phyloP scores from a whole-genome alignment of 2,113 vertebrate genomes.

The Notothenia coriiceps region DNA sequence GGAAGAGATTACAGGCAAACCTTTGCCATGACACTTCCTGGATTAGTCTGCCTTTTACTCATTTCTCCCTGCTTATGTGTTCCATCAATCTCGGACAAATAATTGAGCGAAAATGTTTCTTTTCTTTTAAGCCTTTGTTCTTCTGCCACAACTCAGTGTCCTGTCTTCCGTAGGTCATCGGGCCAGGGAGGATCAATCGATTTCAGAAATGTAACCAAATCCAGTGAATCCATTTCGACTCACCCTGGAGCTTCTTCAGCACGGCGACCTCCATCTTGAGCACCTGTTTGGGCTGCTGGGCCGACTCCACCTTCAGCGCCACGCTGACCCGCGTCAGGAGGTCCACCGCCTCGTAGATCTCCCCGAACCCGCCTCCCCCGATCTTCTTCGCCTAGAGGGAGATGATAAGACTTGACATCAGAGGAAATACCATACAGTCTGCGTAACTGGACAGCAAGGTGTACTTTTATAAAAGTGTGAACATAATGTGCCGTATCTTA shows the following conservation, averaged over 20 bases:
- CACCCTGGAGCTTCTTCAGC: slow-evolving; percentile 98
- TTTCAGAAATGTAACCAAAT: slow-evolving; percentile 47
- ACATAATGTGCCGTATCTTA: no score
- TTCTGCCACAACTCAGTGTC: neutral
- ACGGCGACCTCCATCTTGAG: slow-evolving; percentile 99
- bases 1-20: slow-evolving; percentile 2
- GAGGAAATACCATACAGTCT: neutral
- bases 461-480: neutral
- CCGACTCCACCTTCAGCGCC: slow-evolving; percentile 98
- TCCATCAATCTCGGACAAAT: neutral
- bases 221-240: slow-evolving; percentile 61
- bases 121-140: neutral
- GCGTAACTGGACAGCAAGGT: neutral
- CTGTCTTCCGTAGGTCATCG: slow-evolving; percentile 36
- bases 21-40: slow-evolving; percentile 3
- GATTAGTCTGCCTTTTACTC: neutral
- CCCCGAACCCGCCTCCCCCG: slow-evolving; percentile 97
- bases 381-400: slow-evolving; percentile 93
- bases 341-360: slow-evolving; percentile 99
- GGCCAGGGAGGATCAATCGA: slow-evolving; percentile 19
- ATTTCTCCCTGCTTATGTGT: neutral
- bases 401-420: neutral
- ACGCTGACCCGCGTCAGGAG: slow-evolving; percentile 93
- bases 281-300: slow-evolving; percentile 99
- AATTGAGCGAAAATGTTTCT: neutral